These are phyloP conservation scores for Agrypnus murinus DNA, from an alignment of 2,888 invertebrate species.

Conservation along the genomic window DNA sequence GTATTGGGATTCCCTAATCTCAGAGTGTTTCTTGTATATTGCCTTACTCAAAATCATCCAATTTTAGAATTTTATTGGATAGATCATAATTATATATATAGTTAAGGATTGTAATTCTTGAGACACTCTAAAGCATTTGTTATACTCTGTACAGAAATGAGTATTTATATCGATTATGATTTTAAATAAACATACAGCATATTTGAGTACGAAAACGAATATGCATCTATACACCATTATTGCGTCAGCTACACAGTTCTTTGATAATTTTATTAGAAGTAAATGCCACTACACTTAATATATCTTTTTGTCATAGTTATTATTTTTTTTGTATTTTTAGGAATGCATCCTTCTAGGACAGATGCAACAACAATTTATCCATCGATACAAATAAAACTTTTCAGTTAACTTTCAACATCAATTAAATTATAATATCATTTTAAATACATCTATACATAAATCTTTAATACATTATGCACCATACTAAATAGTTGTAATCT, in stretches of 20 bases:
- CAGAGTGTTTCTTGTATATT: too few species aligned
- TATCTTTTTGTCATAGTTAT: conserved; percentile 34
- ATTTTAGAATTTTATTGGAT: too few species aligned
- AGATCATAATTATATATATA: too few species aligned
- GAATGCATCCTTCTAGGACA: conserved; percentile 15
- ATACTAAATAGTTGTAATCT: neutral
- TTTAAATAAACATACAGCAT: conserved; percentile 1
- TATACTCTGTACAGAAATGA: neutral
- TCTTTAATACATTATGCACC: neutral
- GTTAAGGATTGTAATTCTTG: too few species aligned
- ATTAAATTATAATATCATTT: conserved; percentile 3
- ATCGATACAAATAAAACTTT: conserved; percentile 1
- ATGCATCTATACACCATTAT: conserved; percentile 70
- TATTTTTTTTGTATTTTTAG: conserved; percentile 25
- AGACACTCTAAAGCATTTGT: too few species aligned
- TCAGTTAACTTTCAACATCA: conserved; percentile 13
- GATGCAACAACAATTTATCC: conserved; percentile 32
- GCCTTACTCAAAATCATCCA: too few species aligned
- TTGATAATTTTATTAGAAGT: conserved; percentile 62
- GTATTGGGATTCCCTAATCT: too few species aligned
- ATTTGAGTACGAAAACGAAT: conserved; percentile 33
- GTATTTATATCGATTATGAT: conserved; percentile 9
- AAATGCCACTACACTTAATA: conserved; percentile 64
- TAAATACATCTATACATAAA: conserved; percentile 3
- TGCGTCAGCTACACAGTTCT: conserved; percentile 72